Evolutionary conservation across 2,113 vertebrate species (phyloP).

Genomic region (Xiphias gladius): DNA sequence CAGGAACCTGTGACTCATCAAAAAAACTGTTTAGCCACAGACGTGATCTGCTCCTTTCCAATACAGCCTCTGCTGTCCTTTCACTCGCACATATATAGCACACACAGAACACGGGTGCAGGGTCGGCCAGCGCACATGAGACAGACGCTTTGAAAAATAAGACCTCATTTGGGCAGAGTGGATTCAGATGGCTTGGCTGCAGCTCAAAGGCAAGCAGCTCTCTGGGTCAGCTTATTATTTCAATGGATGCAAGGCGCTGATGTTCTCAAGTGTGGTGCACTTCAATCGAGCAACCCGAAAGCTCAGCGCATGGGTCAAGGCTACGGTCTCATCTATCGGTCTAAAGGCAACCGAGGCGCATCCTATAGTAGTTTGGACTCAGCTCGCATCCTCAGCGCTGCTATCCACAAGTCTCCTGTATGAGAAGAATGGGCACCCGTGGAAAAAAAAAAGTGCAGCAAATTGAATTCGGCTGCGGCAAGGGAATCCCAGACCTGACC

Average conservation of each 20-base stretch:
- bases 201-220: constrained; percentile 83
- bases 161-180: constrained; percentile 87
- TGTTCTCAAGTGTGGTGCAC: constrained; percentile 83
- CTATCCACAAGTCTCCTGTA: constrained; percentile 20
- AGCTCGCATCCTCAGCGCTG: constrained; percentile 1
- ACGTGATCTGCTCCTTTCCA: constrained; percentile 71
- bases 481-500: constrained; percentile 82
- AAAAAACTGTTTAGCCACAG: constrained; percentile 71
- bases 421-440: constrained; percentile 19
- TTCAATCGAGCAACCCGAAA: constrained; percentile 80
- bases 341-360: constrained; percentile 26
- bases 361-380: constrained; percentile 54
- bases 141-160: constrained; percentile 85
- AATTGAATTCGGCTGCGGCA: constrained; percentile 80
- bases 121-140: constrained; percentile 77
- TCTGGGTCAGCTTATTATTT: constrained; percentile 86
- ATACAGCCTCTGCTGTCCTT: constrained; percentile 39
- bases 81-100: constrained; percentile 45
- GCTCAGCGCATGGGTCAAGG: constrained; percentile 77
- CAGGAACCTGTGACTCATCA: constrained; percentile 79
- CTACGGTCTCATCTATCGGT: constrained; percentile 62
- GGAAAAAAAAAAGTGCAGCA: constrained; percentile 33
- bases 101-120: constrained; percentile 69
- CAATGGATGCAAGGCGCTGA: constrained; percentile 83
- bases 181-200: constrained; percentile 88